A percentile compares a stretch with the other conserved stretches of the same genome.
phyloP scores from a whole-genome alignment of 2,888 invertebrate species.

The Agonopterix heracliana region DNA sequence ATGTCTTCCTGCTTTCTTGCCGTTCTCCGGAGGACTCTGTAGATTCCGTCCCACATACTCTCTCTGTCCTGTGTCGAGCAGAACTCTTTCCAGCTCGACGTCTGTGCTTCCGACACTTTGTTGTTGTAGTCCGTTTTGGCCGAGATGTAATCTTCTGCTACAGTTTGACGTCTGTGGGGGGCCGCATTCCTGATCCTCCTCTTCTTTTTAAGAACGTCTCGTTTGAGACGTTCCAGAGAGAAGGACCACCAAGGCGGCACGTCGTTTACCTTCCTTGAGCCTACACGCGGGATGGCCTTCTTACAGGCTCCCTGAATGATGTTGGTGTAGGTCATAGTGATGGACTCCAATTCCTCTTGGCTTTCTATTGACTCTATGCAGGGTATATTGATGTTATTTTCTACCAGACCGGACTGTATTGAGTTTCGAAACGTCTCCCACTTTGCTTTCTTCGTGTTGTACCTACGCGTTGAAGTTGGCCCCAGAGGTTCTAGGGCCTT shows the following conservation, averaged over 20 bases:
- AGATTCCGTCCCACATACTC: conserved; percentile 9
- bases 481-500: not conserved
- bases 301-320: no score
- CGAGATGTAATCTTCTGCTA: no score
- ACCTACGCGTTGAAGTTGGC: not conserved
- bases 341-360: no score
- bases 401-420: no score
- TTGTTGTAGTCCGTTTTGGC: not conserved
- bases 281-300: not conserved
- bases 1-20: conserved; percentile 3
- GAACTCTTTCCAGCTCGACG: conserved; percentile 7
- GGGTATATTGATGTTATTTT: not conserved
- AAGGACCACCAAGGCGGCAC: not conserved
- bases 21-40: conserved; percentile 3
- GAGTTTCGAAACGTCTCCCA: no score
- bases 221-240: not conserved
- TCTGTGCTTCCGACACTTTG: not conserved
- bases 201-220: no score
- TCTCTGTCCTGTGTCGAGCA: conserved; percentile 7
- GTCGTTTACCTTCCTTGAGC: not conserved
- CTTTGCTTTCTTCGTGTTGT: not conserved
- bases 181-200: no score
- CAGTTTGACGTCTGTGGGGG: no score
- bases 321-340: no score
- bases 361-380: no score